Base-by-base conservation (phyloP, 2,888 invertebrate species). In the Diplazon laetatorius region DNA sequence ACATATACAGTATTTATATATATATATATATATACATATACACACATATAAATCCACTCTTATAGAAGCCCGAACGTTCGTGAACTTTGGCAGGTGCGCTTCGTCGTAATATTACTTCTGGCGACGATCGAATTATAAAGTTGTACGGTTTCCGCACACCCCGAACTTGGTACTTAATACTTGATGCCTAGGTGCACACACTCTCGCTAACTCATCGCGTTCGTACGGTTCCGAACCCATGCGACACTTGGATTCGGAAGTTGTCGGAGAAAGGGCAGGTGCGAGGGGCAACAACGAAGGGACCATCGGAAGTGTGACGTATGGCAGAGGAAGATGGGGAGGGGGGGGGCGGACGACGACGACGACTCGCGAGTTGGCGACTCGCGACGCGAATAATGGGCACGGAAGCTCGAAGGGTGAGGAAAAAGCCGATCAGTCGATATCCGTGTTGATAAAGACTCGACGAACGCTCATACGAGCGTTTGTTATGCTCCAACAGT, bases 121-220 rank as follows among this genome's bases (percentile, higher is more conserved):
- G 78, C 83, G 80, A 82, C 86, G 85, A 88, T 89, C 86, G 86
- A 89, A 89, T 90, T 90, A 89, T 88, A 84, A 89, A 89, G 89
- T 89, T 89, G 85, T 86, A 88, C 85, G 85, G 87, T 87, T 86
- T 85, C n/a, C n/a, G n/a, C 46, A 20, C 44, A 72, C 52, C 35
- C 46, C 39, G 84, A 88, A 88, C 88, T 88, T 87, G 81, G 82
- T 86, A 86, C 87, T 88, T 78, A 72, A 75, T 70, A 79, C 78
- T 72, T 73, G 30, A 46, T 44, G 63, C 55, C n/a, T 70, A 50
- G 57, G 57, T 63, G 35, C 22, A 80, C 82, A n/a, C n/a, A n/a
- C 80, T 78, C 82, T 82, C n/a, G 82, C 80, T 82, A 84, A 86
- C 85, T 86, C 82, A 68, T 82, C 80, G 44, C 50, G 55, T 48